Percentiles rank a stretch among this genome's conserved stretches.
Evolutionary conservation across 2,797 vertebrate species (phyloP).

Genomic region (Carcharodon carcharias): DNA sequence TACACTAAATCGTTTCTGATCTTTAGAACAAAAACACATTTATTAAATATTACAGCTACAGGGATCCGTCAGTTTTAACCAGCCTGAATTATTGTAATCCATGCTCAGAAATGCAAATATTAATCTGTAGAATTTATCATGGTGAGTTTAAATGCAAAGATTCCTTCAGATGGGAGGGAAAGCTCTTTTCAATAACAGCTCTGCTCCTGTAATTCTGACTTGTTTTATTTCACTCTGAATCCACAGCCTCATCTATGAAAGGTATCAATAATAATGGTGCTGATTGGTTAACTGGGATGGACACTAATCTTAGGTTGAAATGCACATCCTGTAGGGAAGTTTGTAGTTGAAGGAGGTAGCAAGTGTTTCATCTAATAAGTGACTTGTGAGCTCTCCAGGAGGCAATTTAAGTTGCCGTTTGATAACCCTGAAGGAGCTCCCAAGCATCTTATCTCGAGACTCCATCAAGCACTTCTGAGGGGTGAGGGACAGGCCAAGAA

Average conservation of each 20-base stretch:
- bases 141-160: slow-evolving; percentile 10
- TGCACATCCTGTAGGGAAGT: not conserved
- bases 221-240: not conserved
- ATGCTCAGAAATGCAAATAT: slow-evolving; percentile 8
- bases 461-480: not conserved
- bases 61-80: not conserved
- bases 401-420: not conserved
- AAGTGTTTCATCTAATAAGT: not conserved
- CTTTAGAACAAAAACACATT: not conserved
- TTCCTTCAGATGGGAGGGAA: not conserved
- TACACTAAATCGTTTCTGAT: not conserved
- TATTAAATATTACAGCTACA: not conserved
- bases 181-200: not conserved
- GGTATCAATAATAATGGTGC: not conserved
- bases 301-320: not conserved
- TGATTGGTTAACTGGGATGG: not conserved
- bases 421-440: not conserved
- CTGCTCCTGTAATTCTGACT: not conserved
- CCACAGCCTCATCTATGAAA: not conserved
- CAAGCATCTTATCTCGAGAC: not conserved
- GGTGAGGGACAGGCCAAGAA: not conserved
- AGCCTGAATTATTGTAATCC: not conserved
- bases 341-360: not conserved
- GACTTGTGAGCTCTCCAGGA: not conserved
- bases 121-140: not conserved